Percentiles rank a stretch among this genome's conserved stretches.
These are phyloP conservation scores for Furcula furcula DNA, from an alignment of 2,888 invertebrate species.

Conservation along the genomic window DNA sequence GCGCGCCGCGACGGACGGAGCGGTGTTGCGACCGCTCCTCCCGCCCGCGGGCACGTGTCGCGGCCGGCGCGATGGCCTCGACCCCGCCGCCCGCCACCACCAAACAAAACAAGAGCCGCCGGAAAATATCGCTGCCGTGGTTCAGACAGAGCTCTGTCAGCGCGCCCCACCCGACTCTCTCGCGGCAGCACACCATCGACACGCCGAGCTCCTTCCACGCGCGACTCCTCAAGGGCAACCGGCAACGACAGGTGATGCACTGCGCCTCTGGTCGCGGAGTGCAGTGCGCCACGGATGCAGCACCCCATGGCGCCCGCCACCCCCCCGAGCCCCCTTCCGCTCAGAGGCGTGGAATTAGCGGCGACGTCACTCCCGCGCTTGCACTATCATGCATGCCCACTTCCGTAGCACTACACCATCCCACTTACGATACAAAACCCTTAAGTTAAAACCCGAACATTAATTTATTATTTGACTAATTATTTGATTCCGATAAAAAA, in stretches of 20 bases:
- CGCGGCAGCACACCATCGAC: conserved; percentile 95
- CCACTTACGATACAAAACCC: background rate
- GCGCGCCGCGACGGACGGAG: conserved; percentile 58
- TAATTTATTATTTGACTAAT: no score
- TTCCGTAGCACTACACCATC: background rate
- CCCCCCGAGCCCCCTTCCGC: conserved; percentile 16
- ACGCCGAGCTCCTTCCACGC: conserved; percentile 93
- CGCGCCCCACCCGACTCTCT: conserved; percentile 87
- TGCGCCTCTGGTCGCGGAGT: conserved; percentile 21
- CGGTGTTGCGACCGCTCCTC: conserved; percentile 53
- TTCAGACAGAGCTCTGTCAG: conserved; percentile 91
- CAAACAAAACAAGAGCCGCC: conserved; percentile 86
- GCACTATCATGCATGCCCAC: conserved; percentile 20
- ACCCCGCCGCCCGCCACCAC: conserved; percentile 50
- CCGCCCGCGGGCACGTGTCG: conserved; percentile 50
- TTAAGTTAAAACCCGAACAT: no score
- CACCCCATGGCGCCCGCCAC: conserved; percentile 21
- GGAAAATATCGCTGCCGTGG: conserved; percentile 95
- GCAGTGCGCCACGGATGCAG: conserved; percentile 12
- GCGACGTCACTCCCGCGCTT: conserved; percentile 16
- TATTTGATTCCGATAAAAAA: no score
- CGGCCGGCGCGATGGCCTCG: conserved; percentile 56
- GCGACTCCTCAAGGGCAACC: conserved; percentile 85
- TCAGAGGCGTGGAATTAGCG: conserved; percentile 18
- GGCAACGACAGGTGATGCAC: conserved; percentile 76